phyloP scores from a whole-genome alignment of 92 coral and sea anemone genomes.

The Pocillopora grandis region DNA sequence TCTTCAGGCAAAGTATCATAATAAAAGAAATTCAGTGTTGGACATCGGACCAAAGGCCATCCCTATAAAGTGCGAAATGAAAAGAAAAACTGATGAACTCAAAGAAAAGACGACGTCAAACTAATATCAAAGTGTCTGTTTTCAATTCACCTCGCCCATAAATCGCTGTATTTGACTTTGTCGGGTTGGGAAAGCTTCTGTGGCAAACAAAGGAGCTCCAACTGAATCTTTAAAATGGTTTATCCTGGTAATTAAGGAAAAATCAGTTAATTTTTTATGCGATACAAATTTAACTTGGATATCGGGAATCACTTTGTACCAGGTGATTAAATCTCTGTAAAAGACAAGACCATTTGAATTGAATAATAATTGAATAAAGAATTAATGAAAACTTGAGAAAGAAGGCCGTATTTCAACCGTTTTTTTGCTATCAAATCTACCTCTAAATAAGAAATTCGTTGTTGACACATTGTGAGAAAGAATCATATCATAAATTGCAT shows the following conservation, averaged over 20 bases:
- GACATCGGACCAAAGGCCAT: constrained; percentile 68
- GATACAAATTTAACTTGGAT: neutral
- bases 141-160: constrained; percentile 51
- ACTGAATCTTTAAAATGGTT: constrained; percentile 71
- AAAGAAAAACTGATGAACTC: neutral
- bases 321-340: neutral
- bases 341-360: neutral
- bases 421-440: too few relatives aligned
- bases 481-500: too few relatives aligned
- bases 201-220: constrained; percentile 78
- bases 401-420: too few relatives aligned
- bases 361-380: too few relatives aligned
- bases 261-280: too few relatives aligned
- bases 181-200: constrained; percentile 64
- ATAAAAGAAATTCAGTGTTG: constrained; percentile 65
- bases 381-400: too few relatives aligned
- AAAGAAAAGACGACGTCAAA: neutral
- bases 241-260: constrained; percentile 46
- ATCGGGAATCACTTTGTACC: neutral
- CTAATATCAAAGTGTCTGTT: neutral
- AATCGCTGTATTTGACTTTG: constrained; percentile 67
- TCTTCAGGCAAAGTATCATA: constrained; percentile 42
- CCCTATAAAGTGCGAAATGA: constrained; percentile 40
- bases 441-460: too few relatives aligned
- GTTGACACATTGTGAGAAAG: too few relatives aligned